These are phyloP conservation scores for Odocoileus hemionus DNA, from an alignment of 2,113 vertebrate species.

Conservation along the genomic window DNA sequence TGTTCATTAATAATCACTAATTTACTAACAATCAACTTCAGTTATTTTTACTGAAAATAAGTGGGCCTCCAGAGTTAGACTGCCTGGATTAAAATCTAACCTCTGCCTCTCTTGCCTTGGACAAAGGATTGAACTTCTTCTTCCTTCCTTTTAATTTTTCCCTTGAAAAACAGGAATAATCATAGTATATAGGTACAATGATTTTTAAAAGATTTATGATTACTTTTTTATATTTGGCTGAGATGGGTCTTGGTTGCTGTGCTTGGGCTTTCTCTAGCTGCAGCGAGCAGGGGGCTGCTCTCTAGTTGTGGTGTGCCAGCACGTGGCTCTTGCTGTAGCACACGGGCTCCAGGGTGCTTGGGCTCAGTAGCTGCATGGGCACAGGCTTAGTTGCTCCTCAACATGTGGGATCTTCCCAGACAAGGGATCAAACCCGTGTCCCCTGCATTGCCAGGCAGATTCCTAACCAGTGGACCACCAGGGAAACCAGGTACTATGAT, in stretches of 20 bases:
- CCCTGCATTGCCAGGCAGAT: background rate
- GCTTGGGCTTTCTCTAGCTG: background rate
- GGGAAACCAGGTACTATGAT: background rate
- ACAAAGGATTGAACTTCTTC: background rate
- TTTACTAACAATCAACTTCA: background rate
- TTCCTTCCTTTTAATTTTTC: background rate
- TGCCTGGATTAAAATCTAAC: background rate
- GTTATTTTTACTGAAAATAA: background rate
- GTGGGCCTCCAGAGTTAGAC: background rate
- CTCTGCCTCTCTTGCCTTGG: background rate
- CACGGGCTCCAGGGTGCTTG: background rate
- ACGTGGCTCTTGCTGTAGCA: background rate
- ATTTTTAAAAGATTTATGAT: background rate
- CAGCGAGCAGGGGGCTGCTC: background rate
- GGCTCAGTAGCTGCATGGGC: background rate
- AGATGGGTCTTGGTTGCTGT: background rate
- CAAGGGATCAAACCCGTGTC: background rate
- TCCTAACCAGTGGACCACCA: background rate
- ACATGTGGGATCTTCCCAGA: background rate
- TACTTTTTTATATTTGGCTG: background rate
- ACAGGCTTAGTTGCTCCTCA: background rate
- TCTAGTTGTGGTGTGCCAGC: background rate
- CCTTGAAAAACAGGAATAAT: background rate
- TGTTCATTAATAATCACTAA: background rate
- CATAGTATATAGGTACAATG: background rate